Percentiles rank a stretch among this genome's conserved stretches.
phyloP scores from a whole-genome alignment of 1,140 invertebrate genomes.

The Colletes gigas region DNA sequence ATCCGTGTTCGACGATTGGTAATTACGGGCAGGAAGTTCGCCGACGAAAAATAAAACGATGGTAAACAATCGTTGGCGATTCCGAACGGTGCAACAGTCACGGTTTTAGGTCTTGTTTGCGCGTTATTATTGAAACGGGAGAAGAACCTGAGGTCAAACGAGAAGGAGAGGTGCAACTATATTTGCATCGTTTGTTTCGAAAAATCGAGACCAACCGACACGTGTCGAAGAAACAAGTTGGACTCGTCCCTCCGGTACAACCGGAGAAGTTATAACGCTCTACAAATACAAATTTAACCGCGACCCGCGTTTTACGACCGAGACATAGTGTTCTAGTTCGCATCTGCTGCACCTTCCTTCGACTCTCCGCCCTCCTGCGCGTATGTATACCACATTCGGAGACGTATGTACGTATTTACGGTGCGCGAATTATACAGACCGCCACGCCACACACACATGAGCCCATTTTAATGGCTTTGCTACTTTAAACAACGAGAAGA shows the following conservation, averaged over 20 bases:
- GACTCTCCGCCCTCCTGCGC: constrained; percentile 26
- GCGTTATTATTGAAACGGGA: too few species aligned
- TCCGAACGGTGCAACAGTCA: too few species aligned
- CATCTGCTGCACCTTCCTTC: constrained; percentile 51
- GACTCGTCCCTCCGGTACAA: constrained; percentile 27
- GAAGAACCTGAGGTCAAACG: too few species aligned
- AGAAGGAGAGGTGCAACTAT: too few species aligned
- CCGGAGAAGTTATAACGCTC: constrained; percentile 36
- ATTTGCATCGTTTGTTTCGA: constrained; percentile 11
- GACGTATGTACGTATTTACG: constrained; percentile 53
- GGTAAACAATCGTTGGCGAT: too few species aligned
- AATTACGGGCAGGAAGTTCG: not conserved
- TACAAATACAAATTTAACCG: constrained; percentile 73
- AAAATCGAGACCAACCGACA: constrained; percentile 21
- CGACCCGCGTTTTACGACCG: constrained; percentile 64
- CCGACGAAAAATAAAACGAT: not conserved
- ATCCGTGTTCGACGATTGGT: not conserved
- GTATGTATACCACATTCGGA: constrained; percentile 8
- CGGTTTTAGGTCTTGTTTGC: too few species aligned
- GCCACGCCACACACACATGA: too few species aligned
- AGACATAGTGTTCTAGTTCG: constrained; percentile 57
- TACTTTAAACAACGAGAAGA: too few species aligned
- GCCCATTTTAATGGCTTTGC: too few species aligned
- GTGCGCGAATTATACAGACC: constrained; percentile 39
- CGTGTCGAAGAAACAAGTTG: constrained; percentile 36